Percentiles rank a stretch among this genome's conserved stretches.
Conservation (phyloP, 2,888 invertebrate genomes). For the Scrobipalpa atriplicella region DNA sequence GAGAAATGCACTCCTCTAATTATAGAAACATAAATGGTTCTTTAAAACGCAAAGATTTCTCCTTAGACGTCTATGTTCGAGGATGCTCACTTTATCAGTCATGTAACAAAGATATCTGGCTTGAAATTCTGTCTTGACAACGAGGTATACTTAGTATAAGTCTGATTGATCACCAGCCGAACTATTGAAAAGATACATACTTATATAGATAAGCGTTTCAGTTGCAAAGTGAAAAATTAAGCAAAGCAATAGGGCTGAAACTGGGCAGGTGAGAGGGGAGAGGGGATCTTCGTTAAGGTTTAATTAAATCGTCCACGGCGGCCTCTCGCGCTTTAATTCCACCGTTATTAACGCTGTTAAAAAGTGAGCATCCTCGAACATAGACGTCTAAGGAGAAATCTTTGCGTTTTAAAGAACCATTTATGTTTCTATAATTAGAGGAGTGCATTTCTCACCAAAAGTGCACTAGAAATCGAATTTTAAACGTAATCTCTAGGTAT, state of each 20-base stretch:
- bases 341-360: slow-evolving; percentile 84
- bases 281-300: slow-evolving; percentile 78
- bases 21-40: not conserved
- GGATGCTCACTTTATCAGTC: slow-evolving; percentile 74
- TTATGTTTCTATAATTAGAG: not conserved
- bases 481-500: no score
- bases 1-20: no score
- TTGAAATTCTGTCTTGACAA: no score
- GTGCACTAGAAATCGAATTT: no score
- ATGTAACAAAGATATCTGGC: no score
- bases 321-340: slow-evolving; percentile 82
- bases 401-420: not conserved
- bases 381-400: slow-evolving; percentile 39
- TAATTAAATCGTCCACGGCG: slow-evolving; percentile 81
- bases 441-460: no score
- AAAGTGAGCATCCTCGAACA: slow-evolving; percentile 68
- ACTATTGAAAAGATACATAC: no score
- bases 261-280: slow-evolving; percentile 44
- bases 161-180: no score
- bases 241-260: slow-evolving; percentile 62
- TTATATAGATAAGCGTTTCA: not conserved
- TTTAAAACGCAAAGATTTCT: slow-evolving; percentile 30
- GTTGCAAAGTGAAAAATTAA: slow-evolving; percentile 54
- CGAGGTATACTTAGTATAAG: no score
- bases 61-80: slow-evolving; percentile 44